phyloP scores from a whole-genome alignment of 30 jellyfish, hydroid and myxozoan species.

The Haliclystus octoradiatus region DNA sequence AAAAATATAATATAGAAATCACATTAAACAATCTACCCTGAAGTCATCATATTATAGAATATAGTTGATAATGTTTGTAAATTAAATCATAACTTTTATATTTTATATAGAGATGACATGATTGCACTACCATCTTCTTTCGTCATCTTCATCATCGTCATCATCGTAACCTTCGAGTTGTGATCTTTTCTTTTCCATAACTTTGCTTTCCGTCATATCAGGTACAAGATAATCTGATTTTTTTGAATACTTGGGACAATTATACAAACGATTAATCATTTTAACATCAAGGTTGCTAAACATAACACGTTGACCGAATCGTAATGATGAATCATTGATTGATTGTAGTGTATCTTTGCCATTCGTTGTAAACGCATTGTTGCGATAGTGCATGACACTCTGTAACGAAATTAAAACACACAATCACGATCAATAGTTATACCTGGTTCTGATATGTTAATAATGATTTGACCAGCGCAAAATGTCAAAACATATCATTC shows the following conservation, averaged over 20 bases:
- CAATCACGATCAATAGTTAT: too few relatives aligned
- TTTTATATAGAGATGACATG: too few relatives aligned
- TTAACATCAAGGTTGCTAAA: conserved; percentile 59
- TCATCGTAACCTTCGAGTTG: neutral
- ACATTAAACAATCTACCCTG: too few relatives aligned
- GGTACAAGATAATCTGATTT: conserved; percentile 7
- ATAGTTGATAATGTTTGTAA: too few relatives aligned
- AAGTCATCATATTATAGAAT: too few relatives aligned
- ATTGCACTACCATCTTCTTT: too few relatives aligned
- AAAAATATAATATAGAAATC: too few relatives aligned
- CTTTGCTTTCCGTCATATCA: conserved; percentile 19
- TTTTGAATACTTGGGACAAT: conserved; percentile 21
- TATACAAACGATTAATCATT: conserved; percentile 57
- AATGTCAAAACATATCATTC: too few relatives aligned
- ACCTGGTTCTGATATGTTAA: too few relatives aligned
- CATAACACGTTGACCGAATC: conserved; percentile 87
- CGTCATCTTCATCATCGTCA: neutral
- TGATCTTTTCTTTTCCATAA: conserved; percentile 4
- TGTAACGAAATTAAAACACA: conserved; percentile 9
- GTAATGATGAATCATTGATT: conserved; percentile 24
- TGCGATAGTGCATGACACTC: conserved; percentile 96
- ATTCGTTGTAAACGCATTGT: conserved; percentile 74
- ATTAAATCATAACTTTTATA: too few relatives aligned
- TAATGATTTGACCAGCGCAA: too few relatives aligned
- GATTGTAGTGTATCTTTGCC: conserved; percentile 62